These are phyloP conservation scores for Progne subis DNA, from an alignment of 2,113 vertebrate genomes.

Conservation along the genomic window DNA sequence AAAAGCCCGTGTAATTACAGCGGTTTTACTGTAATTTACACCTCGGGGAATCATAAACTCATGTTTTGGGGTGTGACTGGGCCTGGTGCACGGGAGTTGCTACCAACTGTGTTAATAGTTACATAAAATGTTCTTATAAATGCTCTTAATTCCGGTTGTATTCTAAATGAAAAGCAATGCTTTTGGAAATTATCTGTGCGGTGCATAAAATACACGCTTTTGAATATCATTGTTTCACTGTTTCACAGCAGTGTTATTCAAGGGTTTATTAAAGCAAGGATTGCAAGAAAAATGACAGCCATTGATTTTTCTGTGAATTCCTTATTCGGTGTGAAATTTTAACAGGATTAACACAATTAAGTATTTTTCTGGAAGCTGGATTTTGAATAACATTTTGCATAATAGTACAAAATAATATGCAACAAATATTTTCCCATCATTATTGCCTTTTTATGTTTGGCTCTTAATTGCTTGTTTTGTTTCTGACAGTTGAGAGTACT, in stretches of 20 bases:
- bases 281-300: background rate
- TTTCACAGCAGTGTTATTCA: background rate
- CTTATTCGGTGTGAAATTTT: background rate
- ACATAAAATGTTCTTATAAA: background rate
- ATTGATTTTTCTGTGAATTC: background rate
- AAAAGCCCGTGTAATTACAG: background rate
- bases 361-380: background rate
- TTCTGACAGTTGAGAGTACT: background rate
- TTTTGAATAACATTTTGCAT: background rate
- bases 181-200: background rate
- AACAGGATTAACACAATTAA: background rate
- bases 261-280: background rate
- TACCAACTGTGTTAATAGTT: background rate
- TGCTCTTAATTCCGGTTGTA: background rate
- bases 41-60: background rate
- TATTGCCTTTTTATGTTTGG: background rate
- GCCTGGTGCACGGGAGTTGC: background rate
- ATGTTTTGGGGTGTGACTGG: fast-evolving
- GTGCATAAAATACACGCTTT: fast-evolving
- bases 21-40: background rate
- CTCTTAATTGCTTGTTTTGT: background rate
- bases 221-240: too few species aligned
- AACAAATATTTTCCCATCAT: background rate
- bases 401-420: background rate
- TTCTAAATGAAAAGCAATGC: background rate